Evolutionary conservation across 2,888 invertebrate genomes (phyloP).

Genomic region (Parnassius smintheus): DNA sequence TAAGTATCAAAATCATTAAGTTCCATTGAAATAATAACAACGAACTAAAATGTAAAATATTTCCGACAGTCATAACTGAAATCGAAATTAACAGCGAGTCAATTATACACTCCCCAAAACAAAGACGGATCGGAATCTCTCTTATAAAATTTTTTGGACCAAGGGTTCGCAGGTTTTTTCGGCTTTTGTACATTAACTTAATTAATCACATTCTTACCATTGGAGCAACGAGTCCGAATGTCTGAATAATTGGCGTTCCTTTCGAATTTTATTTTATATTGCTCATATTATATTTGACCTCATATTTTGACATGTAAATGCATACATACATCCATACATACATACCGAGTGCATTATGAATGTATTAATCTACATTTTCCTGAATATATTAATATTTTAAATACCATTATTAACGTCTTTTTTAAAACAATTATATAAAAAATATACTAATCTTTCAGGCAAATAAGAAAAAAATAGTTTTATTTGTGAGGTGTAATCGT

Average conservation of each 20-base stretch:
- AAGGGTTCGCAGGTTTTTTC: slow-evolving; percentile 74
- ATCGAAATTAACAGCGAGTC: slow-evolving; percentile 63
- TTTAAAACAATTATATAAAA: too few species aligned
- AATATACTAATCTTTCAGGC: too few species aligned
- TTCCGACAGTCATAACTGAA: slow-evolving; percentile 46
- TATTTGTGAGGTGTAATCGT: too few species aligned
- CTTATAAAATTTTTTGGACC: slow-evolving; percentile 62
- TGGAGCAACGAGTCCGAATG: slow-evolving; percentile 66
- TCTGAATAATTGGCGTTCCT: slow-evolving; percentile 68
- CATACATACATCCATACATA: too few species aligned
- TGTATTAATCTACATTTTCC: too few species aligned
- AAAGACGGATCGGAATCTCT: slow-evolving; percentile 68
- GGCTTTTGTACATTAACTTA: slow-evolving; percentile 74
- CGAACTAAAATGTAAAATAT: slow-evolving; percentile 27
- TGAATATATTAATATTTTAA: too few species aligned
- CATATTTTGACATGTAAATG: too few species aligned
- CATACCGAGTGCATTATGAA: too few species aligned
- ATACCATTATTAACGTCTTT: too few species aligned
- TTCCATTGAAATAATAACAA: too few species aligned
- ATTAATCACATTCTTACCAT: slow-evolving; percentile 79
- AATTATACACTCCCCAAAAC: slow-evolving; percentile 70
- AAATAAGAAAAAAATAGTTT: too few species aligned
- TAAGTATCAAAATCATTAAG: too few species aligned
- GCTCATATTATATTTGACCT: slow-evolving; percentile 15
- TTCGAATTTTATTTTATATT: slow-evolving; percentile 24